Base-by-base conservation (phyloP, 2,888 invertebrate genomes). In the Rhamphomyia laevipes region DNA sequence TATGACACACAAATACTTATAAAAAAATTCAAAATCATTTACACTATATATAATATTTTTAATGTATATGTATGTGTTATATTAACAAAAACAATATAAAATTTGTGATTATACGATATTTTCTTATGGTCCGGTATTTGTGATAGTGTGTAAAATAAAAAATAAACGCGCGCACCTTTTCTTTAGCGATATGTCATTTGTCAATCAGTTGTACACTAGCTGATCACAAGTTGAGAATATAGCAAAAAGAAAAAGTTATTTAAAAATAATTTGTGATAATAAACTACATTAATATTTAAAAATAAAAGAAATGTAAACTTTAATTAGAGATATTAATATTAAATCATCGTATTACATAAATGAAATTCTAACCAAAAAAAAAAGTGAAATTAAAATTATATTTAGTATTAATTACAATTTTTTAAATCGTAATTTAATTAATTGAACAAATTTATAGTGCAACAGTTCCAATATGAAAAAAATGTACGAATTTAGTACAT, bases 111-210 rank as follows among this genome's bases (percentile, higher is more conserved):
- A 15, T 33, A 33, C n/a, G n/a, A n/a, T n/a, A n/a, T n/a, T n/a
- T n/a, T n/a, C n/a, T n/a, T n/a, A n/a, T 27, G 23, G 23, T 27
- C 23, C 23, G 9, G 7, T 51, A 49, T 51, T 47, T 21, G 21
- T 46, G 46, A 47, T 41, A 50, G 52, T 47, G 13, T 37, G 16
- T 16, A 37, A n/a, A 6, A 37, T 35, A 31, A 45, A n/a, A n/a
- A 51, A 51, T 50, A 55, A 51, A 43, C 40, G 52, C 53, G 54
- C 52, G 66, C 63, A 66, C 65, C 66, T 51, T 46, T 45, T 46
- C 65, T 64, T 55, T 56, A 61, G 59, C 57, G 58, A 62, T 63
- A 62, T 66, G 68, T 66, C 68, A 68, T 66, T 68, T 68, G 66
- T 68, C 68, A 68, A 68, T 68, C 68, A 68, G 67, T 65, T 57